Evolutionary conservation across 1,140 invertebrate species (phyloP), one percentile per base, ranked within the genome.

Genomic region (Zaprionus taronus): DNA sequence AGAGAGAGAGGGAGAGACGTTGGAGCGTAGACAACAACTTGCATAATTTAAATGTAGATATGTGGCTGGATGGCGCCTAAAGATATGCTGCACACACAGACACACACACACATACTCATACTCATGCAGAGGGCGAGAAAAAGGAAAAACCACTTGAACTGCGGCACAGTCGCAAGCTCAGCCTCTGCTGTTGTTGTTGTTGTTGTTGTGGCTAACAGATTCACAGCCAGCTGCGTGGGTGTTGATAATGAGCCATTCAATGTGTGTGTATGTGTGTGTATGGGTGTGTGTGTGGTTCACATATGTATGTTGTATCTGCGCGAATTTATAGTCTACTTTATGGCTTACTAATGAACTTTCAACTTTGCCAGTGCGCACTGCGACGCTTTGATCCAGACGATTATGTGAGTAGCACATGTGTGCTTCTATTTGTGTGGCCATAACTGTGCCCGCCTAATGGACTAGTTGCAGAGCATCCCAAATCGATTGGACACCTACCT

Each of bases 271-370:
- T 63, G 62, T 68, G 72, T 41, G 56, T 56, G 49, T n/a, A n/a
- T n/a, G n/a, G n/a, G n/a, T 56, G 71, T 28, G 1, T 28, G 6
- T 63, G 63, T 44, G 67, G 22, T 60, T 72, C 62, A 74, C 80
- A 76, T 78, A 69, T 82, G 72, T 72, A 69, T 82, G 68, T 72
- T 62, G 31, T 60, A 56, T 47, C 63, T 76, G 83, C 79, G 61
- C 69, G 69, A 81, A 89, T 89, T 89, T 89, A 89, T 89, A 84
- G 85, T 82, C 85, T 84, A 81, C 85, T 90, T 89, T 89, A 89
- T 90, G 84, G 84, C 84, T 89, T 89, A 89, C 84, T 89, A 89
- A 89, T 89, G 84, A 89, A 89, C 84, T 89, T 89, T 89, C 84
- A 89, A 90, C 84, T 89, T 82, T 68, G 65, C 53, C 41, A 20